These are phyloP conservation scores for Caerostris darwini DNA, from an alignment of 1,140 invertebrate genomes.

Conservation along the genomic window DNA sequence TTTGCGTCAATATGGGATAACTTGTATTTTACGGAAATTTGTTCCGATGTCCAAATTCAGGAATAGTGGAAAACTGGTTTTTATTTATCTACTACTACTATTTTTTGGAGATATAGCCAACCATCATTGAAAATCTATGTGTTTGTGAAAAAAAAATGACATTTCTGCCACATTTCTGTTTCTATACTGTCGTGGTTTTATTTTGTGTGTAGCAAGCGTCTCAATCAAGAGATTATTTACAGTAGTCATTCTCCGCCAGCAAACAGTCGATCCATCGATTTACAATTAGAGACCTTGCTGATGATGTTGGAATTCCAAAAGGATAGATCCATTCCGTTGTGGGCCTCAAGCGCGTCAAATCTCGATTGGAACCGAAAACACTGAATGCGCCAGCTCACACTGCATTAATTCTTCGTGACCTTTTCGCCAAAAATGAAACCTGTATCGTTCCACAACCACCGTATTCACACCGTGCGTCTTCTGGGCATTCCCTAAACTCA, in stretches of 20 bases:
- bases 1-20: neutral
- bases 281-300: no score
- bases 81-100: neutral
- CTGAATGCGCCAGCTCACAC: no score
- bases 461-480: no score
- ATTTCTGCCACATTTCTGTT: slow-evolving; percentile 24
- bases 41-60: neutral
- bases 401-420: no score
- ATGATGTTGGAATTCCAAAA: no score
- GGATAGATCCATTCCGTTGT: no score
- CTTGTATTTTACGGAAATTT: slow-evolving; percentile 12
- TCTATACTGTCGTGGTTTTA: slow-evolving; percentile 30
- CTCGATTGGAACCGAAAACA: no score
- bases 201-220: neutral
- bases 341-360: no score
- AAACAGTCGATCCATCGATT: no score
- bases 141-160: slow-evolving; percentile 22
- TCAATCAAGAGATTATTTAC: slow-evolving; percentile 47
- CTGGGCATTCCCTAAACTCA: no score
- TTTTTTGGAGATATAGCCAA: neutral
- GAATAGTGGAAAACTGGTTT: neutral
- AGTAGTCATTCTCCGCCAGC: neutral
- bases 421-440: no score
- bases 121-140: neutral
- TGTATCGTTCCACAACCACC: no score